Conservation (phyloP, 2,113 vertebrate genomes). For the Phylloscopus whistleri region DNA sequence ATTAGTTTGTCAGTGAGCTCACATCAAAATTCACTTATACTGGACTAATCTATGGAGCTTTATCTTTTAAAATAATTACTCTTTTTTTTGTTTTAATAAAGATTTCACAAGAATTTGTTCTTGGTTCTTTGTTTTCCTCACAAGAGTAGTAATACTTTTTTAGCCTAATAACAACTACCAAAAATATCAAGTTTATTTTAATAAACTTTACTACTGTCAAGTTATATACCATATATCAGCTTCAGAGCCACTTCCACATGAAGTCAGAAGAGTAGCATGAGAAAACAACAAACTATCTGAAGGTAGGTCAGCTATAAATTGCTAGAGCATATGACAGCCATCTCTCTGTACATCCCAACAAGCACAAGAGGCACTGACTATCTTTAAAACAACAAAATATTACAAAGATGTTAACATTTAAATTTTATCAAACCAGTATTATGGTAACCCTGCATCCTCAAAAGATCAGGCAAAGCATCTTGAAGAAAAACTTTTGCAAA, state of each 20-base stretch:
- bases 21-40: not conserved
- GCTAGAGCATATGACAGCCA: not conserved
- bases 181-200: not conserved
- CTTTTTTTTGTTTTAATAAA: not conserved
- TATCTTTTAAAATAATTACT: not conserved
- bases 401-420: not conserved
- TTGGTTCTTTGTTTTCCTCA: not conserved
- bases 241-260: not conserved
- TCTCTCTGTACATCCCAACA: not conserved
- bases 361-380: not conserved
- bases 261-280: not conserved
- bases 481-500: not conserved
- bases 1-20: conserved; percentile 8
- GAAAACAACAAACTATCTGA: not conserved
- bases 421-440: not conserved
- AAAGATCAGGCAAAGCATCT: not conserved
- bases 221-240: not conserved
- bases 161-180: not conserved
- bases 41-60: not conserved
- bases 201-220: not conserved
- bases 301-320: not conserved
- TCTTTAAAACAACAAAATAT: not conserved
- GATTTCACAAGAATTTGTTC: not conserved
- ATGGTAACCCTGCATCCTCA: not conserved
- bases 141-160: not conserved